Evolutionary conservation across 2,113 vertebrate genomes (phyloP), one percentile per base, ranked within the genome.

Genomic region (Cynocephalus volans): DNA sequence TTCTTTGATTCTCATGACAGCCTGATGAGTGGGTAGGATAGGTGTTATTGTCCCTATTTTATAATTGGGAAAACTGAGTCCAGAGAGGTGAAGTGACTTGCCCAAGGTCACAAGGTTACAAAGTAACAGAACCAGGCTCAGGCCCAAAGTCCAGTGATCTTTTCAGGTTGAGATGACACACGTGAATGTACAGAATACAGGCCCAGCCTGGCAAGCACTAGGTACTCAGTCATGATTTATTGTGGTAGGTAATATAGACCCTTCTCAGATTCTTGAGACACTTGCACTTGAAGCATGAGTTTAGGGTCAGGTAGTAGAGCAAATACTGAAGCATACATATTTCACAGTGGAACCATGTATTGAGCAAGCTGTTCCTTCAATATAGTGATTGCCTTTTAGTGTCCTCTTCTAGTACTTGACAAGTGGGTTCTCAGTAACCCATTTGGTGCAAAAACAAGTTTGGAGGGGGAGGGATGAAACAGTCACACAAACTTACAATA

Each of bases 351-450:
- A 88, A 24, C 6, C 2, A 7, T n/a, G 31, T 50, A 0, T 89
- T 95, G 82, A 69, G 77, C 73, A 97, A 95, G 82, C 12, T 50
- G 45, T 95, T 89, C 58, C 92, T 69, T 72, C 33, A 85, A 50
- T 48, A 60, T 1, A 54, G 58, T 8, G 23, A 65, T 3, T 36
- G 72, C 81, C 65, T 76, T 82, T 83, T 5, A 56, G n/a, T 17
- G 11, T 79, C 54, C 60, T 81, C 72, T 79, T 41, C 28, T 62
- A 4, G 26, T 5, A 6, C 73, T 84, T 76, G 83, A 58, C 45
- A 52, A 5, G 67, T 82, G 52, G 48, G 52, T 65, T 52, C 41
- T 90, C 41, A 2, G 5, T 56, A 15, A 65, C 54, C 83, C 56
- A 18, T 67, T 11, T 69, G 36, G 33, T 86, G 17, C 60, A 58